Base-by-base conservation (phyloP, 2,888 invertebrate species). In the Operophtera brumata region DNA sequence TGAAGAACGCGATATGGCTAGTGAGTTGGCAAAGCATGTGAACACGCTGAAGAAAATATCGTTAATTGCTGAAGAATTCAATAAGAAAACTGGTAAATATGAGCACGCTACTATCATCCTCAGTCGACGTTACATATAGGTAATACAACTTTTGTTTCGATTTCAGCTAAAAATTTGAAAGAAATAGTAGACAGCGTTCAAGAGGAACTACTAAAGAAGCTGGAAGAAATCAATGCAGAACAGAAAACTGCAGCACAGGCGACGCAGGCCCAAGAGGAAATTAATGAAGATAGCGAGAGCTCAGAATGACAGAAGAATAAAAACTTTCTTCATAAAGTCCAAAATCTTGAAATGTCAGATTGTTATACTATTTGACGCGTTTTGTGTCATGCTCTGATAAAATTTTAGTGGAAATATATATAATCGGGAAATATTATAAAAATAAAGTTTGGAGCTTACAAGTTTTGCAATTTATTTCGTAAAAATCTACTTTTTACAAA, bases 181-280 rank as follows among this genome's bases (percentile, higher is more conserved):
- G 89, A 89, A 73, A 89, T 90, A 34, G 82, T 89, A 1, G 84
- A 86, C 58, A 90, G 88, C 54, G 89, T 90, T 8, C 86, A 88
- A 77, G 81, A 83, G 64, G 90, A 90, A 59, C 67, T 90, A 2
- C 69, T 88, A 25, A 85, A 80, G 58, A 90, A 89, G 66, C 62
- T 90, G 14, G 83, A 86, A 71, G 84, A 85, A 70, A 65, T 85
- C 28, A 75, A 84, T 65, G 72, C 78, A 9, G 81, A 85, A 61
- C 75, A 83, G 57, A 71, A 63, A 58, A 47, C 64, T 0, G 46
- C 54, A 20, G 55, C 59, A 6, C 41, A 54, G 4, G 59, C 54
- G 2, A 25, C 40, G 26, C 53, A 51, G 35, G 13, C 46, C 12
- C 46, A 44, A 34, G 47, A 53, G 28, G 36, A 46, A 39, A 7